phyloP scores from a whole-genome alignment of 2,797 vertebrate species.

The Carcharodon carcharias region DNA sequence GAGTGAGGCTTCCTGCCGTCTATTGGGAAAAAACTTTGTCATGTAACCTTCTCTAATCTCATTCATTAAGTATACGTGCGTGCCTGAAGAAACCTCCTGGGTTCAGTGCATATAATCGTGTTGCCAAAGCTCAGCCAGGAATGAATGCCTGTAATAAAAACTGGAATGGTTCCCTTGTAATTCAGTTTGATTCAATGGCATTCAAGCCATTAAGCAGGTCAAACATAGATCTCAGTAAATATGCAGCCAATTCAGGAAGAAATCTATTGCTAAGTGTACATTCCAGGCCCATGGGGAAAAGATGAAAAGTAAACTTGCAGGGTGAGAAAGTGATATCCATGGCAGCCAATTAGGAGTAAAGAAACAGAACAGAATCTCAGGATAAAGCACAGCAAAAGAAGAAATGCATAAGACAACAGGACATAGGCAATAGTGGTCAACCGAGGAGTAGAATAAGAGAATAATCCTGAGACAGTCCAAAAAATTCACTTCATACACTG shows the following conservation, averaged over 20 bases:
- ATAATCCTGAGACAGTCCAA: too few relatives aligned
- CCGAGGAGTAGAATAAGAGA: background rate
- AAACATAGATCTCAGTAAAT: background rate
- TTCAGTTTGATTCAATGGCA: background rate
- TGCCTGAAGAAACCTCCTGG: background rate
- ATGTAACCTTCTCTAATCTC: background rate
- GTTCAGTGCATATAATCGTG: background rate
- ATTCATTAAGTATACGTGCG: background rate
- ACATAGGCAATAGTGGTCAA: background rate
- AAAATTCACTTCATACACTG: background rate
- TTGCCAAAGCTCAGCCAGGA: background rate
- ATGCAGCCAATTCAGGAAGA: background rate
- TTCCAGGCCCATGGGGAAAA: background rate
- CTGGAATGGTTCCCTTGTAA: background rate
- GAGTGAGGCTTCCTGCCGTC: background rate
- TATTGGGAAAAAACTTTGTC: background rate
- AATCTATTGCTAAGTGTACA: background rate
- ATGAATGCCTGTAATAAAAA: conserved; percentile 21
- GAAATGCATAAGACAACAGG: background rate
- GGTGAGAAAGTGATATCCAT: background rate
- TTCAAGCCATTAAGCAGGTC: too few relatives aligned
- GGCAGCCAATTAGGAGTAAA: background rate
- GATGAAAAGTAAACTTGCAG: background rate
- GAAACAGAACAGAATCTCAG: background rate
- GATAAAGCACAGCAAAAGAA: background rate